Conservation (phyloP, 2,113 vertebrate species). For the Pteropus alecto region DNA sequence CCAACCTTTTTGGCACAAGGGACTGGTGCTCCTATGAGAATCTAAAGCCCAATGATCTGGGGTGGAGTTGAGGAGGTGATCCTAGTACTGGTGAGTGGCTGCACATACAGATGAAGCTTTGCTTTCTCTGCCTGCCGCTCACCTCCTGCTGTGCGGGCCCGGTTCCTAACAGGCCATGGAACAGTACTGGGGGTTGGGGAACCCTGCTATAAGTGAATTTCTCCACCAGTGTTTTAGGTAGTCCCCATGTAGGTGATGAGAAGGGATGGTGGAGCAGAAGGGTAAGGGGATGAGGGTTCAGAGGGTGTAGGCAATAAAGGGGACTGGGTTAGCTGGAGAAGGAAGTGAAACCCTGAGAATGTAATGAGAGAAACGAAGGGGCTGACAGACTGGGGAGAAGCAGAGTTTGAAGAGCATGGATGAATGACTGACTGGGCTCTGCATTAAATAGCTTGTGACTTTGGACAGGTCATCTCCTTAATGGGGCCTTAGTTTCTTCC, state of each 20-base stretch:
- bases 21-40: too few species aligned
- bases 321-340: neutral
- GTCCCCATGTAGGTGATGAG: neutral
- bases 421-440: neutral
- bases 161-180: too few species aligned
- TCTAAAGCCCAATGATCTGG: too few species aligned
- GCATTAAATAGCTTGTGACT: neutral
- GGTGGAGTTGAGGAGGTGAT: too few species aligned
- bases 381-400: neutral
- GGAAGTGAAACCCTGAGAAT: neutral
- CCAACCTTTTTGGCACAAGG: too few species aligned
- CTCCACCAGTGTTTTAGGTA: neutral
- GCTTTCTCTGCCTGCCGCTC: too few species aligned
- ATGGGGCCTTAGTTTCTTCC: neutral
- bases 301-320: neutral
- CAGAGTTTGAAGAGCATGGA: neutral
- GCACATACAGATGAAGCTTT: too few species aligned
- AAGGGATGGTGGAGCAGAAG: neutral
- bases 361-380: neutral
- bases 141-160: too few species aligned
- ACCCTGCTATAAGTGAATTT: neutral
- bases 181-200: too few species aligned
- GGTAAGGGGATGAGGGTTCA: neutral
- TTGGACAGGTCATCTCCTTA: neutral
- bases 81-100: too few species aligned